Base-by-base conservation (phyloP, 2,888 invertebrate genomes). In the Bhutanitis thaidina region DNA sequence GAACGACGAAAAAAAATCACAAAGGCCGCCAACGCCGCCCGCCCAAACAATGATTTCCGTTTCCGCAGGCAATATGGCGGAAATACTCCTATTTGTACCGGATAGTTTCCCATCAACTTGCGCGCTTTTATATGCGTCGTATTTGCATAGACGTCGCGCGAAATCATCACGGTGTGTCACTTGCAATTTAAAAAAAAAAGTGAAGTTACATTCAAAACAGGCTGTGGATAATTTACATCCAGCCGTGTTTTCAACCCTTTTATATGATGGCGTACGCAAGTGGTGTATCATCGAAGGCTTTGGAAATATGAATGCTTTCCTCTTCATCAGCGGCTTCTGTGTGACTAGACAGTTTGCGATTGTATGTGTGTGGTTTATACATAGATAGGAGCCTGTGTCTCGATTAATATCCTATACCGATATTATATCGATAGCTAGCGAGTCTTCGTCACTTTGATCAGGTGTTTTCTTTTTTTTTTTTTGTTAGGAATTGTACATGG, bases 11-110 rank as follows among this genome's bases (percentile, higher is more conserved):
- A 34, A 43, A 44, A 58, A 53, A 56, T 51, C 55, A 54, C 57
- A 57, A 55, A 54, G 60, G 53, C 49, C 59, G 59, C 61, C 25
- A 36, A 13, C 47, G 27, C 40, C 40, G 40, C 51, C 60, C 59
- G 60, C 61, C 64, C 63, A 65, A 75, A 79, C 77, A 78, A 77
- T 74, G 70, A 71, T 71, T 69, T 74, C 71, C 68, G 71, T 63
- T 69, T 71, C 74, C 79, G 79, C 65, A 62, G 54, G 61, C 79
- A 78, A 78, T 71, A 77, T 77, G 77, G 70, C 72, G 69, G 60
- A 61, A 59, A 37, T 20, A 25, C 44, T 13, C 35, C 44, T 35
- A 44, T 44, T 44, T 35, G 20, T 12, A 41, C 29, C 43, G 49
- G 49, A 49, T 49, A 49, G 30, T 58, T 62, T 63, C 61, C 57